Evolutionary conservation across 2,888 invertebrate genomes (phyloP).

Genomic region (Pandemis corylana): DNA sequence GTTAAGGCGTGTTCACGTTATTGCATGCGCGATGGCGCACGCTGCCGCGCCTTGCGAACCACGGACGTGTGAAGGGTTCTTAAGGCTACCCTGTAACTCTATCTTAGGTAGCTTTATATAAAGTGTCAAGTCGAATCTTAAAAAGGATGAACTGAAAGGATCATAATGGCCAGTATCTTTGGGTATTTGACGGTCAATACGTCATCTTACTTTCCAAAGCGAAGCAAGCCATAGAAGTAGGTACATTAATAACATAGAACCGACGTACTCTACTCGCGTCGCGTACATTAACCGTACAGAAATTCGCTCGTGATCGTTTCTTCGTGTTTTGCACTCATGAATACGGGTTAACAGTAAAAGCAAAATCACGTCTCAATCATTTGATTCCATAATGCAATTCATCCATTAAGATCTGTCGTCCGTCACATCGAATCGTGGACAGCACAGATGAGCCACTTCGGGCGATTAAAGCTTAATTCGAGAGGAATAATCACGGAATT

Average conservation of each 20-base stretch:
- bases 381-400: constrained; percentile 43
- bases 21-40: constrained; percentile 14
- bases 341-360: constrained; percentile 44
- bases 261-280: background rate
- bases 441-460: constrained; percentile 32
- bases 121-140: background rate
- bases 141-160: background rate
- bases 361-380: constrained; percentile 60
- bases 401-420: constrained; percentile 40
- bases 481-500: constrained; percentile 46
- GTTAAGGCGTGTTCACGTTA: constrained; percentile 34
- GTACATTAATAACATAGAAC: background rate
- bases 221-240: background rate
- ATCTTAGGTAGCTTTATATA: background rate
- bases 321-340: constrained; percentile 23
- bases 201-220: background rate
- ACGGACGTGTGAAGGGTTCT: constrained; percentile 21
- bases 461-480: constrained; percentile 42
- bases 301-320: constrained; percentile 3
- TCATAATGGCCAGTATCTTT: background rate
- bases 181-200: background rate
- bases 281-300: constrained; percentile 4
- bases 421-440: constrained; percentile 42
- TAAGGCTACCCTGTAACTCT: constrained; percentile 3
- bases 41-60: background rate